A percentile compares a stretch with the other conserved stretches of the same genome.
These are phyloP conservation scores for Monopterus albus DNA, from an alignment of 2,113 vertebrate species.

Conservation along the genomic window DNA sequence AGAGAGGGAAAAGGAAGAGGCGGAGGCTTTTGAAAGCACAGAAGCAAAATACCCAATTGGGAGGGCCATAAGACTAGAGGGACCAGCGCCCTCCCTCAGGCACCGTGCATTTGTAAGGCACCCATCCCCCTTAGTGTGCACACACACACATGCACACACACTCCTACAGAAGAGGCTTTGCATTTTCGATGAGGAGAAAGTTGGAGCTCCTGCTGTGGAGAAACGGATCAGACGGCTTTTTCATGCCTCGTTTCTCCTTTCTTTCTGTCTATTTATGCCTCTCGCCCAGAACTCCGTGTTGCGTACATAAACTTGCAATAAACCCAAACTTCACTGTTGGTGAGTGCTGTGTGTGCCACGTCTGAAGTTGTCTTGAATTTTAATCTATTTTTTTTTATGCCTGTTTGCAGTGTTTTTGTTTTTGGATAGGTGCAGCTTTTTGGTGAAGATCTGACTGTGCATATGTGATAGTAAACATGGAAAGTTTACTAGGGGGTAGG, in stretches of 20 bases:
- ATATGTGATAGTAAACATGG: conserved; percentile 1
- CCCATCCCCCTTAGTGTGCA: conserved; percentile 53
- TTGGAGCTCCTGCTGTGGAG: conserved; percentile 64
- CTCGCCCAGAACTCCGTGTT: conserved; percentile 16
- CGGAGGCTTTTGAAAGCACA: conserved; percentile 41
- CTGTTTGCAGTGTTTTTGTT: conserved; percentile 11
- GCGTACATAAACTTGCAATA: conserved; percentile 32
- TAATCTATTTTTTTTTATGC: conserved; percentile 8
- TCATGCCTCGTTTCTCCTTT: conserved; percentile 52
- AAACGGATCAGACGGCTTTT: conserved; percentile 68
- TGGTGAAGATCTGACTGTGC: conserved; percentile 24
- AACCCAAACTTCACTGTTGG: conserved; percentile 44
- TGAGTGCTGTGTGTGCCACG: conserved; percentile 3
- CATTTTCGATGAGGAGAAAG: conserved; percentile 82
- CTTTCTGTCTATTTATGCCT: conserved; percentile 31
- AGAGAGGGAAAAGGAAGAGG: conserved; percentile 46
- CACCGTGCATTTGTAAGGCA: conserved; percentile 59
- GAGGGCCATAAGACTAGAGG: conserved; percentile 57
- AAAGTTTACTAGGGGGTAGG: too few relatives aligned
- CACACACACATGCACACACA: conserved; percentile 36
- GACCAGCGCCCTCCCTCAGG: conserved; percentile 75
- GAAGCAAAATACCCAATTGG: conserved; percentile 66
- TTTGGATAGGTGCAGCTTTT: conserved; percentile 32
- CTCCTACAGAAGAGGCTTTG: conserved; percentile 80
- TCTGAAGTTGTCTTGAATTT: conserved; percentile 14